Conservation (phyloP, 2,888 invertebrate species). For the Piscicola geometra region DNA sequence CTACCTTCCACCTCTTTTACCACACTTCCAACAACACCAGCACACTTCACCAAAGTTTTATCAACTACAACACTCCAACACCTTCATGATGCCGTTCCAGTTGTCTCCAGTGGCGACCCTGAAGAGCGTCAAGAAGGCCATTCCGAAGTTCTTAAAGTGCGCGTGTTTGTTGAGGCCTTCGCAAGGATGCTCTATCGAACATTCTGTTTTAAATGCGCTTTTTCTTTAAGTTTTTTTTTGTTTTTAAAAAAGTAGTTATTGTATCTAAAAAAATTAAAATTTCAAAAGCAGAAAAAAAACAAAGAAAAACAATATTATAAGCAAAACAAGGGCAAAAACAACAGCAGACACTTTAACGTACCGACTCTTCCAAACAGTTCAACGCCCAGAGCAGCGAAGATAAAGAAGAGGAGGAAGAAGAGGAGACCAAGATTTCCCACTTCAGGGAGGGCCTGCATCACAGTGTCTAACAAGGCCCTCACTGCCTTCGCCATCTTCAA, state of each 20-base stretch:
- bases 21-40: no score
- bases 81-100: constrained; percentile 99
- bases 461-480: constrained; percentile 91
- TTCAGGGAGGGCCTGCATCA: constrained; percentile 98
- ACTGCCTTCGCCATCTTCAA: constrained; percentile 99
- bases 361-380: constrained; percentile 91
- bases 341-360: constrained; percentile 48
- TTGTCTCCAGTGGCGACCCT: constrained; percentile 99
- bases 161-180: constrained; percentile 97
- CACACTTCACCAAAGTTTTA: no score
- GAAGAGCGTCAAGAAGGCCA: constrained; percentile 97
- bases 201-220: constrained; percentile 62
- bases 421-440: constrained; percentile 95
- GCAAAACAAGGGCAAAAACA: not conserved
- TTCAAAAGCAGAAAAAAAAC: no score
- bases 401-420: constrained; percentile 97
- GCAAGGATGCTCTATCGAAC: constrained; percentile 86
- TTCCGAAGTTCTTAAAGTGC: constrained; percentile 91
- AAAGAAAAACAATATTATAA: not conserved
- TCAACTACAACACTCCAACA: no score
- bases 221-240: not conserved
- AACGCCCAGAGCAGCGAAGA: constrained; percentile 97
- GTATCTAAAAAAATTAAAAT: not conserved
- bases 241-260: not conserved
- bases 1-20: no score